Evolutionary conservation across 2,888 invertebrate species (phyloP).

Genomic region (Hermaeophaga mercurialis): DNA sequence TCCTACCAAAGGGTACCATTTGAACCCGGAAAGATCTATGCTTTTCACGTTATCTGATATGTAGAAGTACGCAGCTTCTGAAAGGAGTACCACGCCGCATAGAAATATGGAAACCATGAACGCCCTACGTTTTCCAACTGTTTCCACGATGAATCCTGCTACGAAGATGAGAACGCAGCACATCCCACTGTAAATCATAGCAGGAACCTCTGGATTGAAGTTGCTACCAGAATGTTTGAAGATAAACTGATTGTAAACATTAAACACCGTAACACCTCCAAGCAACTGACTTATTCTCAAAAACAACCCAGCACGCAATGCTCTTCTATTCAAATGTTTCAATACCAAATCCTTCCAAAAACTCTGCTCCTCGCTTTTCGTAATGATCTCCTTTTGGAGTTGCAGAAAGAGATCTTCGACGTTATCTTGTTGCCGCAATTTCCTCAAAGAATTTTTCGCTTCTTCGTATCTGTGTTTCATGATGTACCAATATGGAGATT

Average conservation of each 20-base stretch:
- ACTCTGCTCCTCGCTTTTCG: conserved; percentile 48
- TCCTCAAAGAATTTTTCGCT: conserved; percentile 41
- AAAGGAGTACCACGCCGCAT: conserved; percentile 39
- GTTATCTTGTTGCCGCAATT: conserved; percentile 39
- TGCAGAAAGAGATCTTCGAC: conserved; percentile 42
- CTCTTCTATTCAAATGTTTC: conserved; percentile 44
- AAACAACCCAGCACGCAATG: conserved; percentile 43
- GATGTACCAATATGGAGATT: conserved; percentile 53
- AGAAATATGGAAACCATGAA: conserved; percentile 43
- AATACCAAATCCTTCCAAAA: conserved; percentile 45
- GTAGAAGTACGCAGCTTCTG: conserved; percentile 42
- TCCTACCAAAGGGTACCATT: conserved; percentile 40
- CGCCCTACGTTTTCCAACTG: conserved; percentile 40
- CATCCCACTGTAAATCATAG: conserved; percentile 38
- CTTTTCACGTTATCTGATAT: conserved; percentile 31
- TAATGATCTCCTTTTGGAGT: conserved; percentile 41
- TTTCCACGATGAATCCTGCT: conserved; percentile 41
- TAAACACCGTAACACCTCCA: conserved; percentile 45
- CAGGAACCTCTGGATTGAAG: conserved; percentile 31
- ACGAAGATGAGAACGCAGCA: conserved; percentile 34
- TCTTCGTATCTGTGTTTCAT: conserved; percentile 40
- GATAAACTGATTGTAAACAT: conserved; percentile 47
- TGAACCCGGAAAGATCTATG: conserved; percentile 16
- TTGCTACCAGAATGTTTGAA: conserved; percentile 49
- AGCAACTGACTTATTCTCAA: conserved; percentile 46